Base-by-base conservation (phyloP, 1,140 invertebrate genomes). In the Lanistes nyassanus region DNA sequence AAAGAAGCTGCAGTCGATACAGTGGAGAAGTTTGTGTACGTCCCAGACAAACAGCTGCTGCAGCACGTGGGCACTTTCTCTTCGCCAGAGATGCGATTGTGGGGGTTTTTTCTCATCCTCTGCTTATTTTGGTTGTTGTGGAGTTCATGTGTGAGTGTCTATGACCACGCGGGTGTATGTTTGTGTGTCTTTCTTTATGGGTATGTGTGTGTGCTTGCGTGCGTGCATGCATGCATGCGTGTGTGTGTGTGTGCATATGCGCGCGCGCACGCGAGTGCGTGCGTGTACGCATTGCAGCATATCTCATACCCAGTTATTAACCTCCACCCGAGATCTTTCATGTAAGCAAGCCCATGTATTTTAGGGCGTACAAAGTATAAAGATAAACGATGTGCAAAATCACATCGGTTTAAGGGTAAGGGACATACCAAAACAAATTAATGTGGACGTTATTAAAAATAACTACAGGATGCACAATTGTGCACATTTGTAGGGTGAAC, bases 401-500 rank as follows among this genome's bases (percentile, higher is more conserved):
- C n/a, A n/a, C n/a, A n/a, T n/a, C n/a, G n/a, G n/a, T n/a, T n/a
- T n/a, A n/a, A n/a, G n/a, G n/a, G n/a, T n/a, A n/a, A n/a, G n/a
- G n/a, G n/a, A n/a, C n/a, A n/a, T n/a, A n/a, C n/a, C n/a, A n/a
- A n/a, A n/a, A n/a, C n/a, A n/a, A n/a, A n/a, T n/a, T n/a, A 62
- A 36, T 36, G 37, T 67, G 11, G 9, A 34, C 7, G 39, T 67
- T 34, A 67, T 67, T 7, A n/a, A 16, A 36, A 70, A 47, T 42
- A 70, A 47, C 68, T 19, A 47, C 39, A 47, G 6, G 11, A 16
- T 70, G n/a, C n/a, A n/a, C n/a, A n/a, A n/a, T n/a, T n/a, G n/a
- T n/a, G n/a, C n/a, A n/a, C 31, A 16, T 64, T 65, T 29, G 2
- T 78, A 84, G 82, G 36, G 51, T 81, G 26, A 83, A 85, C 70